Evolutionary conservation across 2,888 invertebrate species (phyloP).

Genomic region (Campoplex nolae): DNA sequence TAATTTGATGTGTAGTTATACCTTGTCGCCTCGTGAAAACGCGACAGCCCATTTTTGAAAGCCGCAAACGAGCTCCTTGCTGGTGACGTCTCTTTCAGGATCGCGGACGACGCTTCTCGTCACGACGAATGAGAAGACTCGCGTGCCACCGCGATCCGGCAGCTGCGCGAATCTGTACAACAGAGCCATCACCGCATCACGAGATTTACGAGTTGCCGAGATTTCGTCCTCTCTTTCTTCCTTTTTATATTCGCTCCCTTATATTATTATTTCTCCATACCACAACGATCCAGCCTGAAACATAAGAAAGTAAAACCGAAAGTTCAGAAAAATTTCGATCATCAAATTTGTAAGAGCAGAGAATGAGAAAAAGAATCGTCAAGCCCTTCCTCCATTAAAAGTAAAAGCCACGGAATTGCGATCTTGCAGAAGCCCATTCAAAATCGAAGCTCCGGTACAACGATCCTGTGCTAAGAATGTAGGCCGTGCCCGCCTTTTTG

Average conservation of each 20-base stretch:
- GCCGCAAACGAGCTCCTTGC: slow-evolving; percentile 93
- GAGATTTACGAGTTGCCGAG: slow-evolving; percentile 69
- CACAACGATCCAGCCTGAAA: slow-evolving; percentile 25
- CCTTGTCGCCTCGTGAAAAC: slow-evolving; percentile 91
- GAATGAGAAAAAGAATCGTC: too few relatives aligned
- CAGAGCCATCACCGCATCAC: slow-evolving; percentile 89
- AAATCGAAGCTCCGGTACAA: background rate
- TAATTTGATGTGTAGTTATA: slow-evolving; percentile 75
- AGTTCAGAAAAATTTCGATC: background rate
- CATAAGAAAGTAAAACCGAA: slow-evolving; percentile 5
- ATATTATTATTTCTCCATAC: background rate
- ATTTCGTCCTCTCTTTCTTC: slow-evolving; percentile 32
- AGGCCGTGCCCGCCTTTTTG: background rate
- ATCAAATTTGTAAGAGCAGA: background rate
- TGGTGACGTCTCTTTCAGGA: slow-evolving; percentile 92
- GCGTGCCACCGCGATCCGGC: slow-evolving; percentile 92
- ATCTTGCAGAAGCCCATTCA: background rate
- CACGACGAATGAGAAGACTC: slow-evolving; percentile 93
- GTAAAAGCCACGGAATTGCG: background rate
- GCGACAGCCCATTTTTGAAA: slow-evolving; percentile 94
- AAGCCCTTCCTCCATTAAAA: too few relatives aligned
- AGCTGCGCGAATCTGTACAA: slow-evolving; percentile 93
- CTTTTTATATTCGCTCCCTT: background rate
- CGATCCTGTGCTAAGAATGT: background rate
- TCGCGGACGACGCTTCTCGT: slow-evolving; percentile 92